Base-by-base conservation (phyloP, 1,140 invertebrate genomes). In the Anagrus nilaparvatae region DNA sequence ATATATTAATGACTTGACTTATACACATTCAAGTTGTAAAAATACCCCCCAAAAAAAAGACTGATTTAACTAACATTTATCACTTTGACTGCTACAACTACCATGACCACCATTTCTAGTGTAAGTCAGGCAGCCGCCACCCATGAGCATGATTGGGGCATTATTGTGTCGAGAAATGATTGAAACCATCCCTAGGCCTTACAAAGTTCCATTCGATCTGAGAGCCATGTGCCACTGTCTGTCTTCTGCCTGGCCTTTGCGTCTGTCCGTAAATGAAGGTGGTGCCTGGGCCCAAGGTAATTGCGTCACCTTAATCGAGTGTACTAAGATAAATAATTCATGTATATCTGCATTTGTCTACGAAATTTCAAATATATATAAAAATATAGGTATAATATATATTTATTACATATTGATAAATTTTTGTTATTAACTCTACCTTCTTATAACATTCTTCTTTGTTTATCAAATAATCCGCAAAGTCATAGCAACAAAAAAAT, bases 211-310 rank as follows among this genome's bases (percentile, higher is more conserved):
- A 56, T 59, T 57, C 58, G 60, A 61, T 60, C 62, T 58, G 54
- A 65, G 52, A 60, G 56, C 53, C 59, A 54, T 64, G 41, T n/a
- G 5, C n/a, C 14, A 33, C 33, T 41, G 28, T 27, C 44, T 46
- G 39, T 42, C 33, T 46, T 38, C 56, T 65, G 60, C 61, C 63
- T 65, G 61, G 60, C 63, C 63, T 66, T 65, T 67, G 61, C 64
- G 63, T 65, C 62, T 66, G 61, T 66, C 60, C 61, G 64, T 67
- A 65, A 68, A 57, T 64, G n/a, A 68, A 68, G 65, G 65, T 68
- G 65, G 65, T 68, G 64, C 63, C 62, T 67, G 62, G 65, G 65
- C 64, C 64, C 61, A 68, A 68, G 65, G 65, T 68, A 68, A 68
- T 63, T 68, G 63, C 63, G 64, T 67, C 65, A 68, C 65, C 65